These are phyloP conservation scores for Drosophila truncata DNA, from an alignment of 1,140 invertebrate species.

Conservation along the genomic window DNA sequence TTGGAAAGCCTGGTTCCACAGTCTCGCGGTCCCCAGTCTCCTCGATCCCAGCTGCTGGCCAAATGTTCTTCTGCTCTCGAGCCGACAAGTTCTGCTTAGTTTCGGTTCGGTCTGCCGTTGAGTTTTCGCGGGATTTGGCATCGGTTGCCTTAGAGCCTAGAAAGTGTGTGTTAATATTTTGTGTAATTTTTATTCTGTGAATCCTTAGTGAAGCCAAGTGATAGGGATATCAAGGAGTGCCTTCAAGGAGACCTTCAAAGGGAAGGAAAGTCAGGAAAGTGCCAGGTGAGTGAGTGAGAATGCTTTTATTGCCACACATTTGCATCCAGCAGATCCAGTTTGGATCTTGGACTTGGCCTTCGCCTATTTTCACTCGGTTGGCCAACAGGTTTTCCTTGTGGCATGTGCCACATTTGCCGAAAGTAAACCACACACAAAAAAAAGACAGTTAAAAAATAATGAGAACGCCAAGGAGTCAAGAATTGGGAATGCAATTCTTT, in stretches of 20 bases:
- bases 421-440: constrained; percentile 60
- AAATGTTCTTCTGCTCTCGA: constrained; percentile 78
- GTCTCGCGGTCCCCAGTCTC: not conserved
- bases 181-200: not conserved
- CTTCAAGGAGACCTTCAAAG: not conserved
- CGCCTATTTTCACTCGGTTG: constrained; percentile 62
- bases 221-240: not conserved
- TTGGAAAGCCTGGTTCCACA: constrained; percentile 62
- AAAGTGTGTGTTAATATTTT: constrained; percentile 11
- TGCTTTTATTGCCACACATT: constrained; percentile 10
- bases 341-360: constrained; percentile 61
- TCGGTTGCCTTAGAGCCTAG: not conserved
- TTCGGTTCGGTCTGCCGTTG: constrained; percentile 22
- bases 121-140: not conserved
- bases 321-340: constrained; percentile 35
- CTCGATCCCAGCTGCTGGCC: constrained; percentile 33
- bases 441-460: constrained; percentile 11
- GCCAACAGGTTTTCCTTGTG: constrained; percentile 61
- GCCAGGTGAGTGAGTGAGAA: constrained; percentile 10
- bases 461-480: constrained; percentile 15
- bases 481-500: constrained; percentile 9
- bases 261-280: not conserved
- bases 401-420: constrained; percentile 70
- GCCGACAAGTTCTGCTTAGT: constrained; percentile 66
- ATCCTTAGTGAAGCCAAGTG: not conserved